Conservation (phyloP, 2,797 vertebrate species). For the Propithecus deckenii region DNA sequence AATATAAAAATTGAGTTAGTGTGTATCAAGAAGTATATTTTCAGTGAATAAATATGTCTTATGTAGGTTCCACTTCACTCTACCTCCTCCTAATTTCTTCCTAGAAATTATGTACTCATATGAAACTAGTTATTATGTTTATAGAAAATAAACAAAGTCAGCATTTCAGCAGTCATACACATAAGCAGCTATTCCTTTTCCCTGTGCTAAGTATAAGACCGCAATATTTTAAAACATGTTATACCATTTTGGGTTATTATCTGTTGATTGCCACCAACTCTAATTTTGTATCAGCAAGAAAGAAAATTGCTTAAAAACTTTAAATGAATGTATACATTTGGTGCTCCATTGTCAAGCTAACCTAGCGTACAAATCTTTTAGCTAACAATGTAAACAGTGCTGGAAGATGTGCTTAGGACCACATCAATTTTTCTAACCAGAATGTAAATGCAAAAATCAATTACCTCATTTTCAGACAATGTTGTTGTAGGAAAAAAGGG, state of each 20-base stretch:
- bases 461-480: slow-evolving; percentile 56
- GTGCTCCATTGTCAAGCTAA: slow-evolving; percentile 46
- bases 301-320: slow-evolving; percentile 51
- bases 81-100: slow-evolving; percentile 53
- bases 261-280: slow-evolving; percentile 53
- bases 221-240: slow-evolving; percentile 58
- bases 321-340: slow-evolving; percentile 20
- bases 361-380: slow-evolving; percentile 24
- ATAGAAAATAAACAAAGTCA: slow-evolving; percentile 68
- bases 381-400: slow-evolving; percentile 45
- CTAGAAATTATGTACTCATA: slow-evolving; percentile 60
- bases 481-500: not conserved
- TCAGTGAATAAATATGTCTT: slow-evolving; percentile 21
- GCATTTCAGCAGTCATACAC: slow-evolving; percentile 60
- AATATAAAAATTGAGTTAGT: slow-evolving; percentile 53
- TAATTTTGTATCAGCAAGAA: slow-evolving; percentile 54
- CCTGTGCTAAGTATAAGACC: slow-evolving; percentile 6
- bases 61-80: slow-evolving; percentile 23
- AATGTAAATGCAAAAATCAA: slow-evolving; percentile 41
- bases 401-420: slow-evolving; percentile 23
- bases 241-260: slow-evolving; percentile 35
- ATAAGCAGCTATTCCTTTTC: slow-evolving; percentile 25
- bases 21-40: not conserved
- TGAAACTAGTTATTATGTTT: slow-evolving; percentile 66
- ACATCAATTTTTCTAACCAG: slow-evolving; percentile 34